phyloP scores from a whole-genome alignment of 2,888 invertebrate species.

The Drosophila kokeensis region DNA sequence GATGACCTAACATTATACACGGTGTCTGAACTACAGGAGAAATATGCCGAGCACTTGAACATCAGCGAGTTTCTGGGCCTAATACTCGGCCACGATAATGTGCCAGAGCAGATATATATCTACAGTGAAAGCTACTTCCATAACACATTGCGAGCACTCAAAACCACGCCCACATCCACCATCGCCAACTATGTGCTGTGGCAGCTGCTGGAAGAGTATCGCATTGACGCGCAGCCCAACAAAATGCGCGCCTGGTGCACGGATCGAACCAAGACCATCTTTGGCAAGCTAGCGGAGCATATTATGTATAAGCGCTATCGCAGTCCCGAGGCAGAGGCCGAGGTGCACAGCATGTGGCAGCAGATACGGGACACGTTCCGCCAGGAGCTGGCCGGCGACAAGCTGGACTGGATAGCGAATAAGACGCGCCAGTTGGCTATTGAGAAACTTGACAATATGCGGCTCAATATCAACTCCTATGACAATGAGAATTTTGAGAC shows the following conservation, averaged over 20 bases:
- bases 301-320: conserved; percentile 71
- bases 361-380: conserved; percentile 73
- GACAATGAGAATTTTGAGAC: conserved; percentile 69
- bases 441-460: conserved; percentile 72
- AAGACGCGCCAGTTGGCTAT: conserved; percentile 70
- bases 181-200: conserved; percentile 79
- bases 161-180: conserved; percentile 39
- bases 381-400: conserved; percentile 65
- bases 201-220: conserved; percentile 69
- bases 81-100: conserved; percentile 61
- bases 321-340: conserved; percentile 60
- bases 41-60: conserved; percentile 64
- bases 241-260: conserved; percentile 66
- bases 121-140: conserved; percentile 64
- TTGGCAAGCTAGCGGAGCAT: conserved; percentile 76
- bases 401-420: conserved; percentile 78
- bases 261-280: conserved; percentile 68
- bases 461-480: conserved; percentile 75
- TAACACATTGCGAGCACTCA: conserved; percentile 52
- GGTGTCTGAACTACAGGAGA: conserved; percentile 56
- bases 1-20: conserved; percentile 53
- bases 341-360: conserved; percentile 73
- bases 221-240: conserved; percentile 38
- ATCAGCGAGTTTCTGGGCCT: conserved; percentile 69
- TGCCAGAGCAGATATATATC: conserved; percentile 75